phyloP scores from a whole-genome alignment of 2,113 vertebrate genomes.

The Periophthalmus modestus region DNA sequence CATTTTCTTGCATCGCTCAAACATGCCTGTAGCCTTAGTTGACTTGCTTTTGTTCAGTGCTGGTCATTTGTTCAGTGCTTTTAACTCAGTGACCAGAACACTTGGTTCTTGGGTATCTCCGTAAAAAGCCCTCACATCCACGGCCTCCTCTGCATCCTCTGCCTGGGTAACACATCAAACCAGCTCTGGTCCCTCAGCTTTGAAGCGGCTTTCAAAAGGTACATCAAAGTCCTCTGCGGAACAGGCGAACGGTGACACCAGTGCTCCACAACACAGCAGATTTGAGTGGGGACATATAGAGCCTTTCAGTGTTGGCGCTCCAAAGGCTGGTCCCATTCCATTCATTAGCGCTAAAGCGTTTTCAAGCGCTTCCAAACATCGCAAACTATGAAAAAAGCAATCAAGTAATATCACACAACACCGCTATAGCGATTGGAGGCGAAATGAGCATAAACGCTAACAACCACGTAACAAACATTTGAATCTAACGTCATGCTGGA shows the following conservation, averaged over 20 bases:
- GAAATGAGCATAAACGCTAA: too few species aligned
- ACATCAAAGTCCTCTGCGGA: constrained; percentile 57
- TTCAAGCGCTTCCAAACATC: too few species aligned
- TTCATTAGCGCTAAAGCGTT: too few species aligned
- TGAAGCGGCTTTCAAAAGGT: constrained; percentile 69
- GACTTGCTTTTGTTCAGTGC: constrained; percentile 47
- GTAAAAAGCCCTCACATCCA: constrained; percentile 12
- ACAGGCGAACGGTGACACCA: constrained; percentile 37
- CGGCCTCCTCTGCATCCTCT: constrained; percentile 8
- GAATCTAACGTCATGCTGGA: too few species aligned
- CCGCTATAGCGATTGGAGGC: too few species aligned
- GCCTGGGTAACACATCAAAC: constrained; percentile 51
- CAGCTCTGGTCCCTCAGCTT: constrained; percentile 51
- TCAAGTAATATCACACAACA: too few species aligned
- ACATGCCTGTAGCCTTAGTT: not conserved
- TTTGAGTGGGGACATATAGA: not conserved
- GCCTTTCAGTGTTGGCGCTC: too few species aligned
- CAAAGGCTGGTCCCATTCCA: too few species aligned
- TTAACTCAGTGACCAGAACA: constrained; percentile 46
- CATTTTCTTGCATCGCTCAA: not conserved
- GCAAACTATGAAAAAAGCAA: too few species aligned
- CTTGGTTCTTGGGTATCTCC: constrained; percentile 30
- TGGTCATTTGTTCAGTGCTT: constrained; percentile 41
- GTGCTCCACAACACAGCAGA: constrained; percentile 15
- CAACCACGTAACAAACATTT: too few species aligned